These are phyloP conservation scores for Ctenicera cuprea DNA, from an alignment of 2,888 invertebrate genomes.

Conservation along the genomic window DNA sequence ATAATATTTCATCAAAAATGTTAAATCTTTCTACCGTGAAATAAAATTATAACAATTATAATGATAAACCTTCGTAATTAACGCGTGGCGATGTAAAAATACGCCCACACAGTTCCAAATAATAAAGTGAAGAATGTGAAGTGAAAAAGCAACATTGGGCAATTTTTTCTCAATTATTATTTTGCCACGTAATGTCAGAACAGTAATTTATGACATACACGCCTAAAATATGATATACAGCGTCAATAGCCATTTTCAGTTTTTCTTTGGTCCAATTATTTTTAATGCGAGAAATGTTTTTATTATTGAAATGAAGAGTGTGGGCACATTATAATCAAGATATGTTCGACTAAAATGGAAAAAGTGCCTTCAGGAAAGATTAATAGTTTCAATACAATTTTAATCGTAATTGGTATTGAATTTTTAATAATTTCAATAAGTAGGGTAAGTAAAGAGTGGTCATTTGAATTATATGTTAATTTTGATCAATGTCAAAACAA, in stretches of 20 bases:
- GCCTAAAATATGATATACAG: constrained; percentile 10
- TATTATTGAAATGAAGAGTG: background rate
- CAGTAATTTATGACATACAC: background rate
- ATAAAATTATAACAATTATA: constrained; percentile 1
- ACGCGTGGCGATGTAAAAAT: background rate
- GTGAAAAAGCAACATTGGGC: background rate
- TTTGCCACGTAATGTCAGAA: background rate
- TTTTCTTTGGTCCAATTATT: constrained; percentile 6
- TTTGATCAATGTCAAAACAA: too few relatives aligned
- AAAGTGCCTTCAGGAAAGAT: background rate
- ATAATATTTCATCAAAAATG: too few relatives aligned
- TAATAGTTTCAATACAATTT: background rate
- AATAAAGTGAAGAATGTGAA: background rate
- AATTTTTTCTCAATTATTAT: constrained; percentile 9
- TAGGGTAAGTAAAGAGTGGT: too few relatives aligned
- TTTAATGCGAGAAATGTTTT: constrained; percentile 9
- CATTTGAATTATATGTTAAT: too few relatives aligned
- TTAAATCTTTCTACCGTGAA: background rate
- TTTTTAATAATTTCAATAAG: too few relatives aligned
- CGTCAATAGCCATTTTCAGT: background rate
- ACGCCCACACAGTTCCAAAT: background rate
- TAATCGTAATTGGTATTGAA: too few relatives aligned
- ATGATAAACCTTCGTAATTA: background rate
- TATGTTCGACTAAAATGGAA: background rate
- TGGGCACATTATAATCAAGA: constrained; percentile 10